Base-by-base conservation (phyloP, 2,888 invertebrate species). In the Magallana nippona region DNA sequence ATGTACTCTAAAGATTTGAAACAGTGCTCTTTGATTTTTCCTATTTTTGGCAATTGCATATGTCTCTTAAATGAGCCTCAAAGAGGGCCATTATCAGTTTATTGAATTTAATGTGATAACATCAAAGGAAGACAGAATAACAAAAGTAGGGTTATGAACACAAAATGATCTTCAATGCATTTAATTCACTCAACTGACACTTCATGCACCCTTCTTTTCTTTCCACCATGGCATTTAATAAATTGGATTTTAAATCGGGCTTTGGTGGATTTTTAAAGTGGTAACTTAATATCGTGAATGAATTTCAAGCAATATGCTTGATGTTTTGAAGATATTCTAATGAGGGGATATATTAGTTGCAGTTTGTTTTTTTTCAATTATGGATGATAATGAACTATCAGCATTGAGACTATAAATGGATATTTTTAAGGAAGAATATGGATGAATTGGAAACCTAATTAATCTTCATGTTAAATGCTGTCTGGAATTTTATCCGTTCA, bases 261-360 rank as follows among this genome's bases (percentile, higher is more conserved):
- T 27, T 71, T 71, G 71, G 32, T 71, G 71, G 71, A 71, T 71
- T 71, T 44, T 71, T 71, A 71, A 71, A 71, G 15, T 71, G 11
- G 71, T 71, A 71, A 71, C 71, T 71, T 71, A 22, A 71, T 71
- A 71, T 71, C 71, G 32, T 71, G 71, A 71, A 71, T 71, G 71
- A 71, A 71, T 71, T 32, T 71, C 71, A 71, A 71, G 27, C 71
- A n/a, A 15, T 71, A 27, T 71, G 71, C 13, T 71, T 27, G 22
- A 71, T 71, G 27, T 71, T 71, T 22, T 27, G 17, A n/a, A n/a
- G 60, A 60, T 60, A 17, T 60, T 60, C 17, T 11, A 27, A 71
- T 71, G 19, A 71, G 27, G 2, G 27, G 15, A 11, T 13, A 27
- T 44, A 44, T 44, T 5, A 27, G 27, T 71, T 19, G 71, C 10